Conservation (phyloP, 2,113 vertebrate genomes). For the Corvus cornix region DNA sequence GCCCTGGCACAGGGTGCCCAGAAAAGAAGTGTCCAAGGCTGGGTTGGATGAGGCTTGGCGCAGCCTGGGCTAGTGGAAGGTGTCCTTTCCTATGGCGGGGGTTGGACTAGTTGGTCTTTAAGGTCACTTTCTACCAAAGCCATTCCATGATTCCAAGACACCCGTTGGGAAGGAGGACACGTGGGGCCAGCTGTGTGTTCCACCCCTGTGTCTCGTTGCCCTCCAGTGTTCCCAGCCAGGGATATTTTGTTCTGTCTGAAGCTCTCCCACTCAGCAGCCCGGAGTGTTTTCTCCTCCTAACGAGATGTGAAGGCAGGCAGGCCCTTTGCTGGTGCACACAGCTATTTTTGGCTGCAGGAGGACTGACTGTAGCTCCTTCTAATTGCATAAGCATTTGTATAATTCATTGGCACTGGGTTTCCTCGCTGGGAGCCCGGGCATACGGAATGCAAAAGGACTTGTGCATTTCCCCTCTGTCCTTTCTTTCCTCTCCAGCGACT, state of each 20-base stretch:
- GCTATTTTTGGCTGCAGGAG: constrained; percentile 42
- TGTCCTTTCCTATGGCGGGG: not conserved
- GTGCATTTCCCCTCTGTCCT: not conserved
- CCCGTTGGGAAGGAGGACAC: not conserved
- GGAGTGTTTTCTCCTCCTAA: constrained; percentile 9
- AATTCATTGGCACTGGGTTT: constrained; percentile 27
- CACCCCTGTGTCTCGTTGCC: not conserved
- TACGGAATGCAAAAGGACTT: not conserved
- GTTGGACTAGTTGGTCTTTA: not conserved
- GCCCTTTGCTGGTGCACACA: constrained; percentile 15
- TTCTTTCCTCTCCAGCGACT: not conserved
- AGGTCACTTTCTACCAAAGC: not conserved
- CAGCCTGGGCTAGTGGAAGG: accelerated
- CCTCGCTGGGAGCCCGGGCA: not conserved
- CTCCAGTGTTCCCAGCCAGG: not conserved
- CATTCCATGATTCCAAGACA: not conserved
- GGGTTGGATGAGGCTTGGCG: accelerated
- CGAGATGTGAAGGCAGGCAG: constrained; percentile 35
- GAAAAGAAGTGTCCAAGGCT: not conserved
- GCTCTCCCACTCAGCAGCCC: constrained; percentile 27
- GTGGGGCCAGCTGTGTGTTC: not conserved
- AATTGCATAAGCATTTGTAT: constrained; percentile 62
- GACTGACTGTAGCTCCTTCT: constrained; percentile 30
- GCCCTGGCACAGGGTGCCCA: not conserved
- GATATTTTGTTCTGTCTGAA: constrained; percentile 18